phyloP scores from a whole-genome alignment of 2,113 vertebrate genomes.

The Athene cunicularia region DNA sequence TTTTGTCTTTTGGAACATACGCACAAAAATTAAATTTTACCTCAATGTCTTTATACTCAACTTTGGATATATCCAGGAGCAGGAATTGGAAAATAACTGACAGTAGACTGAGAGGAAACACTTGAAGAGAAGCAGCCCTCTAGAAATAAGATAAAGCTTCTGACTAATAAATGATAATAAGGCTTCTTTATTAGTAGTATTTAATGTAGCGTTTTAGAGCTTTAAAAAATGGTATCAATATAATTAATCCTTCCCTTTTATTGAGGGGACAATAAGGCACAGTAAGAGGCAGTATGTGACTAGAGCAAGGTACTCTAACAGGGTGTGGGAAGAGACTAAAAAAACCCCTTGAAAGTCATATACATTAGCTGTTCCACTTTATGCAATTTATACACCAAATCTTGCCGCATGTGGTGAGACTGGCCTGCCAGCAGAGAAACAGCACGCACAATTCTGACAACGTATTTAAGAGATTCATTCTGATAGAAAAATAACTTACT shows the following conservation, averaged over 20 bases:
- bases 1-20: background rate
- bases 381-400: background rate
- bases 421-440: background rate
- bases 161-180: background rate
- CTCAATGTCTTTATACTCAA: background rate
- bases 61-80: background rate
- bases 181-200: background rate
- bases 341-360: background rate
- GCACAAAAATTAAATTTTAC: background rate
- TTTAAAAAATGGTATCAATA: background rate
- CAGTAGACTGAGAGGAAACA: background rate
- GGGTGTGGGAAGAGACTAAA: background rate
- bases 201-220: background rate
- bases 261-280: background rate
- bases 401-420: background rate
- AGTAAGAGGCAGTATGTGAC: background rate
- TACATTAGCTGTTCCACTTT: background rate
- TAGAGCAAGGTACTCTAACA: background rate
- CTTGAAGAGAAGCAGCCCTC: background rate
- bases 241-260: background rate
- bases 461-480: background rate
- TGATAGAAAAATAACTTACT: slow-evolving; percentile 7
- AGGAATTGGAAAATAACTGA: background rate
- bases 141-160: background rate
- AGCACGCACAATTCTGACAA: background rate